A percentile compares a stretch with the other conserved stretches of the same genome.
phyloP scores from a whole-genome alignment of 2,113 vertebrate species.

The Haplotaxodon microlepis region DNA sequence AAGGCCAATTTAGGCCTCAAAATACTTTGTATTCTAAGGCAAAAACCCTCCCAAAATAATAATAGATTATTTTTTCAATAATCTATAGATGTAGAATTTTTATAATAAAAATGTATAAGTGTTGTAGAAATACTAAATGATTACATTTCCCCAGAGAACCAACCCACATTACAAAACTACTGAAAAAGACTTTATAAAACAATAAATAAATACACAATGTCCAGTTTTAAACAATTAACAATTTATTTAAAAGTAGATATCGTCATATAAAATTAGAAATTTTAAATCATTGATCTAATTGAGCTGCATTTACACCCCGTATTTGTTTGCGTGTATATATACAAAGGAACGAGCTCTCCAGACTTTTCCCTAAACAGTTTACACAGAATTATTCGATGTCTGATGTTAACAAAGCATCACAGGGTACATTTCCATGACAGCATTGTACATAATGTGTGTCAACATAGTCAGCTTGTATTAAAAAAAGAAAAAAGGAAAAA shows the following conservation, averaged over 20 bases:
- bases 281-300: background rate
- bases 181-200: background rate
- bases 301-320: background rate
- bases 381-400: conserved; percentile 27
- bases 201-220: background rate
- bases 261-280: background rate
- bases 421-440: conserved; percentile 42
- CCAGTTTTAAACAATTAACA: background rate
- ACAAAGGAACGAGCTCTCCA: background rate
- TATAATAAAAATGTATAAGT: background rate
- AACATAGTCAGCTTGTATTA: conserved; percentile 45
- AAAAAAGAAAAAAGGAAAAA: background rate
- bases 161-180: background rate
- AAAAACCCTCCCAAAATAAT: background rate
- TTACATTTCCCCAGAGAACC: background rate
- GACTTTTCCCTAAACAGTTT: conserved; percentile 11
- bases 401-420: conserved; percentile 48
- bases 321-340: background rate
- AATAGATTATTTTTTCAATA: background rate
- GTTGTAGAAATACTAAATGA: background rate
- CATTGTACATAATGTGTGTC: conserved; percentile 56
- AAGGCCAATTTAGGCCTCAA: background rate
- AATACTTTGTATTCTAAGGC: background rate
- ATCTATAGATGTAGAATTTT: background rate
- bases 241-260: background rate